phyloP scores from a whole-genome alignment of 2,797 vertebrate genomes.

The Salarias fasciatus region DNA sequence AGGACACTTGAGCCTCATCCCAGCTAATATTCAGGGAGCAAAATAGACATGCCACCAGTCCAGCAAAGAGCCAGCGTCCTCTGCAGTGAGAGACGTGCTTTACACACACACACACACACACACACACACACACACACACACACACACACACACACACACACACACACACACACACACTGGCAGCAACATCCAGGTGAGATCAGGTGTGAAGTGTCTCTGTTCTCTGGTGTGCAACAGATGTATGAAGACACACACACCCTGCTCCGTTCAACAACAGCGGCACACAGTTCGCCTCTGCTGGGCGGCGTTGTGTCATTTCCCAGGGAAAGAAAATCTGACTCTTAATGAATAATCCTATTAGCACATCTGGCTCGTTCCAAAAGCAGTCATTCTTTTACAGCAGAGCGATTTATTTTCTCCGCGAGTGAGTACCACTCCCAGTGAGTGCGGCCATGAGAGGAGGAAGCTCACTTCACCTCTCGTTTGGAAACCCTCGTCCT shows the following conservation, averaged over 20 bases:
- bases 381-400: conserved; percentile 58
- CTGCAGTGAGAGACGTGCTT: no score
- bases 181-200: conserved; percentile 50
- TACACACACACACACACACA: no score
- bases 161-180: background rate
- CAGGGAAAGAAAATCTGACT: conserved; percentile 22
- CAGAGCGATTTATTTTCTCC: conserved; percentile 66
- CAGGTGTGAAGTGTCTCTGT: conserved; percentile 43
- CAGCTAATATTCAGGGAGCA: no score
- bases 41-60: no score
- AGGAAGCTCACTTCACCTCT: conserved; percentile 39
- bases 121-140: no score
- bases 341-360: conserved; percentile 82
- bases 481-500: conserved; percentile 24
- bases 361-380: conserved; percentile 75
- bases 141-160: no score
- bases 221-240: conserved; percentile 17
- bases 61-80: no score
- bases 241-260: background rate
- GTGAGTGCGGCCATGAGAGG: conserved; percentile 41
- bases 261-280: conserved; percentile 7
- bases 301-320: conserved; percentile 7
- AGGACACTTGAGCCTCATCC: no score
- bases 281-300: conserved; percentile 38
- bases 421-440: conserved; percentile 54